Percentiles rank a stretch among this genome's conserved stretches.
Conservation (phyloP, 2,888 invertebrate species). For the Tetheella fluctuosa region DNA sequence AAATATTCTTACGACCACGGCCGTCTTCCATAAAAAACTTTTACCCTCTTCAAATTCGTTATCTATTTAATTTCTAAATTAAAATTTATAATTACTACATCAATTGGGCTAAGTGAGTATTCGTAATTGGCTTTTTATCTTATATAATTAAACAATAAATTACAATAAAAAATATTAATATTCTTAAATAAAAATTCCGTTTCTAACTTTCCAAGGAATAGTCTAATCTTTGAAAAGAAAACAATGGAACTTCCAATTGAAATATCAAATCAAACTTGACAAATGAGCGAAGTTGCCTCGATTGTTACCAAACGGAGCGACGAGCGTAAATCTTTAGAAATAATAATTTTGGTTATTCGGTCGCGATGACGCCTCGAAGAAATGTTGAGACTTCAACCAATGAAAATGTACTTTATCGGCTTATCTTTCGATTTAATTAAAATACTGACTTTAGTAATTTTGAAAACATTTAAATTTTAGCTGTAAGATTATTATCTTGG, state of each 20-base stretch:
- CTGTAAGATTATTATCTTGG: background rate
- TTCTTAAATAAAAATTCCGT: background rate
- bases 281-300: constrained; percentile 37
- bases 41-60: background rate
- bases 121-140: background rate
- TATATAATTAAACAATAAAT: constrained; percentile 5
- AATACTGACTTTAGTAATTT: background rate
- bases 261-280: constrained; percentile 39
- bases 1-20: background rate
- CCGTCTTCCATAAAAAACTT: background rate
- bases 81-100: background rate
- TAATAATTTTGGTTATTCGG: constrained; percentile 9
- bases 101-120: background rate
- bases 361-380: background rate
- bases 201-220: background rate
- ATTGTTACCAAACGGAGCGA: constrained; percentile 7
- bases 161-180: background rate
- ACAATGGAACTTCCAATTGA: constrained; percentile 25
- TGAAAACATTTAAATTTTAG: no score
- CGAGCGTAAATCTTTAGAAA: background rate
- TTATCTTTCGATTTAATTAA: background rate
- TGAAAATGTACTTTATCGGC: background rate
- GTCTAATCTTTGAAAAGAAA: constrained; percentile 11
- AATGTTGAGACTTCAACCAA: background rate
- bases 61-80: background rate